A percentile compares a stretch with the other conserved stretches of the same genome.
Evolutionary conservation across 2,888 invertebrate species (phyloP).

Genomic region (Dasypolia templi): DNA sequence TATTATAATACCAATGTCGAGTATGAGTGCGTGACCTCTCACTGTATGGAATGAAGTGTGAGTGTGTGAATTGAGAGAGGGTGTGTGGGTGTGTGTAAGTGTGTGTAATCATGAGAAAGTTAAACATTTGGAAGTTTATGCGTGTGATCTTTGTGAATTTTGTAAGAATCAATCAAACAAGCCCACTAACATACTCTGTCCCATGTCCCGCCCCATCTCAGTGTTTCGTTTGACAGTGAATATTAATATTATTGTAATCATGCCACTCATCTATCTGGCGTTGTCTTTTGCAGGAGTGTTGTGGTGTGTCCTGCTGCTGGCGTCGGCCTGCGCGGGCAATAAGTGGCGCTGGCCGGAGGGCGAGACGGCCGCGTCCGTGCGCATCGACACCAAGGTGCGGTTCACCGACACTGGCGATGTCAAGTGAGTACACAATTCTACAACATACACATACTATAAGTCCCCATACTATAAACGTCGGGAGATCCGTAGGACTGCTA

Average conservation of each 20-base stretch:
- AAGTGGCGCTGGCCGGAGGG: slow-evolving; percentile 80
- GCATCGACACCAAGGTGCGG: slow-evolving; percentile 83
- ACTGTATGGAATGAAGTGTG: too few relatives aligned
- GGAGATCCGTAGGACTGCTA: neutral
- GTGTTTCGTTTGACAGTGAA: neutral
- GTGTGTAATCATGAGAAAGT: too few relatives aligned
- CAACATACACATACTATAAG: neutral
- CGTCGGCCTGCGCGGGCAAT: slow-evolving; percentile 66
- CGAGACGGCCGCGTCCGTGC: slow-evolving; percentile 71
- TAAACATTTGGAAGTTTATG: too few relatives aligned
- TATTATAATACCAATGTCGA: too few relatives aligned
- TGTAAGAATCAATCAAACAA: too few relatives aligned
- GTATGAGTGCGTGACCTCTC: too few relatives aligned
- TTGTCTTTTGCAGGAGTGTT: slow-evolving; percentile 41
- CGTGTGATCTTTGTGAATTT: too few relatives aligned
- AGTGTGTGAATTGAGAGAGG: too few relatives aligned
- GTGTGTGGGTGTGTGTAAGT: too few relatives aligned
- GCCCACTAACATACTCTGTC: too few relatives aligned
- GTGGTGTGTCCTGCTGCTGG: slow-evolving; percentile 62
- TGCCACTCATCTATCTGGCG: neutral
- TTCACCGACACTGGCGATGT: slow-evolving; percentile 74
- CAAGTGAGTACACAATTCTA: slow-evolving; percentile 65
- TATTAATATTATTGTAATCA: neutral
- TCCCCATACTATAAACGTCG: neutral
- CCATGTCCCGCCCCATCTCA: neutral